These are phyloP conservation scores for Choloepus hoffmanni DNA, from an alignment of 2,113 vertebrate genomes.

Conservation along the genomic window DNA sequence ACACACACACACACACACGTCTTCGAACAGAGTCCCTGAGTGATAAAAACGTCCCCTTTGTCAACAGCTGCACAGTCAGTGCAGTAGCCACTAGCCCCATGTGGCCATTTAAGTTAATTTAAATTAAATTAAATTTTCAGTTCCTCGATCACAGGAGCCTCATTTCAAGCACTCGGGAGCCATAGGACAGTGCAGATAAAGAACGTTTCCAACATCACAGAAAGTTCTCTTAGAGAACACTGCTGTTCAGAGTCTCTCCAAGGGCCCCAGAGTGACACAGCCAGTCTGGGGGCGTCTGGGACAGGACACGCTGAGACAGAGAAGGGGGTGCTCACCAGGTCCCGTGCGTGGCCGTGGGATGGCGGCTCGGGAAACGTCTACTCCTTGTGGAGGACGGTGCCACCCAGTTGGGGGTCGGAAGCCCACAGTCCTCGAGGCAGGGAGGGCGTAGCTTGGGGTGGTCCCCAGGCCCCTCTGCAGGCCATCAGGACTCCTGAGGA, in stretches of 20 bases:
- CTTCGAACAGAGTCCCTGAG: slow-evolving; percentile 69
- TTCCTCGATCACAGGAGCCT: not conserved
- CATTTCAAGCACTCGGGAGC: not conserved
- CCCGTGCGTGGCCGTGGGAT: rapidly evolving
- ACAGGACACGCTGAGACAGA: not conserved
- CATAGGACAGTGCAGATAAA: rapidly evolving
- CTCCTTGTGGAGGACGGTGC: not conserved
- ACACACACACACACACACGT: not conserved
- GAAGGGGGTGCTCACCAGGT: not conserved
- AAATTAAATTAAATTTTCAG: not conserved
- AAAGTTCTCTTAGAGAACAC: slow-evolving; percentile 6
- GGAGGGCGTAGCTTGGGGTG: not conserved
- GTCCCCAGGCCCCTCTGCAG: not conserved
- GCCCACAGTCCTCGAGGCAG: not conserved
- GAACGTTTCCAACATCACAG: not conserved
- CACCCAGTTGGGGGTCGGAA: not conserved
- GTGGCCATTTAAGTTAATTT: not conserved
- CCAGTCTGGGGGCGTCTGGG: not conserved
- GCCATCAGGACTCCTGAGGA: not conserved
- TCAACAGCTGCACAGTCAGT: not conserved
- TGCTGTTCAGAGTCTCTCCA: not conserved
- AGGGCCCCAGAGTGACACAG: rapidly evolving
- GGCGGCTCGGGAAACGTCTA: not conserved
- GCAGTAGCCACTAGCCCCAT: not conserved
- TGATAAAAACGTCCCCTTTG: slow-evolving; percentile 60